Conservation (phyloP, 2,888 invertebrate genomes). For the Ethmia dodecea region DNA sequence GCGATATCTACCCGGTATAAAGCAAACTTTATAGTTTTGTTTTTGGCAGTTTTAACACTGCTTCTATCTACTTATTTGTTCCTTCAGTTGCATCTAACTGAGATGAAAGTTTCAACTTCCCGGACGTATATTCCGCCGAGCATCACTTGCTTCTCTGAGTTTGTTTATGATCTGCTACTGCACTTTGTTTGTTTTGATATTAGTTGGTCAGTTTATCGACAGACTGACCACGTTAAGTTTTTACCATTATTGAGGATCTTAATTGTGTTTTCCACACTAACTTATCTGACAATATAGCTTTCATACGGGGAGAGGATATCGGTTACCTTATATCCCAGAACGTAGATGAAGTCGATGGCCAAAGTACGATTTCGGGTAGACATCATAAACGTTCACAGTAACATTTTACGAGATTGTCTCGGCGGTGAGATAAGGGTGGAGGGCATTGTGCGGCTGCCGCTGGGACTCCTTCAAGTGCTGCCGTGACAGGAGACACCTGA, state of each 20-base stretch:
- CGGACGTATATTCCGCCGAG: constrained; percentile 59
- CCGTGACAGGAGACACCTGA: constrained; percentile 60
- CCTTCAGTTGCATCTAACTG: constrained; percentile 63
- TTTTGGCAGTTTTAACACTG: constrained; percentile 76
- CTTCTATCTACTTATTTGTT: constrained; percentile 75
- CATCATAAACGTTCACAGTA: constrained; percentile 27
- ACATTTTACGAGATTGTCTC: constrained; percentile 42
- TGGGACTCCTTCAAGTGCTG: constrained; percentile 25
- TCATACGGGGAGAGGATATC: no score
- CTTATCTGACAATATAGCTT: no score
- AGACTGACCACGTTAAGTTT: constrained; percentile 2
- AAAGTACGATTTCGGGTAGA: no score
- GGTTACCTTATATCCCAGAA: no score
- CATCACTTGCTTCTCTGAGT: constrained; percentile 51
- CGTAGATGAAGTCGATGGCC: no score
- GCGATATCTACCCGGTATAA: constrained; percentile 68
- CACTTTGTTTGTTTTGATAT: constrained; percentile 26
- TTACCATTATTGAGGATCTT: background rate
- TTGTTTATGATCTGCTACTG: constrained; percentile 45
- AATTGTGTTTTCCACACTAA: no score
- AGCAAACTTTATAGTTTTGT: constrained; percentile 78
- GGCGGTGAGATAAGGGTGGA: constrained; percentile 36
- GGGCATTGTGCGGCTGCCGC: constrained; percentile 36
- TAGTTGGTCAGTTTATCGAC: constrained; percentile 18
- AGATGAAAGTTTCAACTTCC: constrained; percentile 68